A percentile compares a stretch with the other conserved stretches of the same genome.
Conservation (phyloP, 2,888 invertebrate genomes). For the Drosophila bunnanda region DNA sequence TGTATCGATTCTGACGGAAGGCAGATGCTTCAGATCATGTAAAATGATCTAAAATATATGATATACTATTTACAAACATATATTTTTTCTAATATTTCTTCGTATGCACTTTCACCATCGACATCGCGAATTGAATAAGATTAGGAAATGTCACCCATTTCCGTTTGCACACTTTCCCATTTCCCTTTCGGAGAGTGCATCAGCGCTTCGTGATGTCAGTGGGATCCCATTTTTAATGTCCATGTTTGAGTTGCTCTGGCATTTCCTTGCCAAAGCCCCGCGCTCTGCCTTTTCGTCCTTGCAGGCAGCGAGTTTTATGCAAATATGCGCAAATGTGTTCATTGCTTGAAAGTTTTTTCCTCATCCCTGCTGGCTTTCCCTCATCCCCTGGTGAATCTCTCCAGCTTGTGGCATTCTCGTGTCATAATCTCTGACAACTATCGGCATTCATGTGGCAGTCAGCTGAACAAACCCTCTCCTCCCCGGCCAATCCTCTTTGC, state of each 20-base stretch:
- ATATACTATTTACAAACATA: too few relatives aligned
- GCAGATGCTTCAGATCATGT: too few relatives aligned
- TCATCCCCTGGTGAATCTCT: constrained; percentile 19
- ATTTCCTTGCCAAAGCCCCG: constrained; percentile 34
- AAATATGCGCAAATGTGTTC: constrained; percentile 78
- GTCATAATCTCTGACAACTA: constrained; percentile 81
- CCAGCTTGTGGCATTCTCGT: constrained; percentile 53
- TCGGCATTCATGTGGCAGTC: constrained; percentile 69
- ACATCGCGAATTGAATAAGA: too few relatives aligned
- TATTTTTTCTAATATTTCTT: too few relatives aligned
- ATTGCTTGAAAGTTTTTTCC: constrained; percentile 74
- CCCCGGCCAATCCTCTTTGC: constrained; percentile 33
- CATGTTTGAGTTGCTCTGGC: constrained; percentile 49
- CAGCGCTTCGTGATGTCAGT: constrained; percentile 13
- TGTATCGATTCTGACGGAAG: neutral
- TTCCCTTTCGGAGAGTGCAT: constrained; percentile 40
- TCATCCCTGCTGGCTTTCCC: constrained; percentile 15
- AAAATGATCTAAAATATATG: too few relatives aligned
- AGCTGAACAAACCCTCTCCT: constrained; percentile 31
- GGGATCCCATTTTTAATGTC: constrained; percentile 45
- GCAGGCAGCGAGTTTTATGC: constrained; percentile 69
- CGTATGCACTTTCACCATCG: too few relatives aligned
- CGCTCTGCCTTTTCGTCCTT: constrained; percentile 22
- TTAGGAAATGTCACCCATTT: constrained; percentile 26
- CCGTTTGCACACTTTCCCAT: constrained; percentile 15